These are phyloP conservation scores for Ammodytes dubius DNA, from an alignment of 2,113 vertebrate genomes.

Conservation along the genomic window DNA sequence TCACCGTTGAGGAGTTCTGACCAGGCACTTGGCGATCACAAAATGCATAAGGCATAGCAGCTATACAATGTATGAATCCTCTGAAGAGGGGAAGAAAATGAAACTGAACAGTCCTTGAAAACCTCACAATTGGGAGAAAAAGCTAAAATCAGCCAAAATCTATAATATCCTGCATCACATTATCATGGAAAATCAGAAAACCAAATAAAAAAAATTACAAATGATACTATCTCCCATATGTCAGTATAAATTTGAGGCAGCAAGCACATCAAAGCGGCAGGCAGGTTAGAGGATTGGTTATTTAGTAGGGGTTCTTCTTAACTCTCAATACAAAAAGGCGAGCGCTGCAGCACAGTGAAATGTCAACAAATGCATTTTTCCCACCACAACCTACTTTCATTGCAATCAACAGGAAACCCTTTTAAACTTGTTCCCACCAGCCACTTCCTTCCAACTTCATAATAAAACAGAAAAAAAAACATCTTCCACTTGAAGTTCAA, in stretches of 20 bases:
- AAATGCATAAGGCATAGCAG: slow-evolving; percentile 50
- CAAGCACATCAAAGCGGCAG: slow-evolving; percentile 21
- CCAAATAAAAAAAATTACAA: not conserved
- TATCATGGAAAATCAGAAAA: slow-evolving; percentile 4
- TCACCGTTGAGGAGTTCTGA: slow-evolving; percentile 32
- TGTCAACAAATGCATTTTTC: not conserved
- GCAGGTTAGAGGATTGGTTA: slow-evolving; percentile 15
- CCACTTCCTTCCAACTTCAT: slow-evolving; percentile 43
- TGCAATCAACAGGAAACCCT: slow-evolving; percentile 38
- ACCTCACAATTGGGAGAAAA: not conserved
- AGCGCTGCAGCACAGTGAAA: slow-evolving; percentile 19
- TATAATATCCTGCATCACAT: not conserved
- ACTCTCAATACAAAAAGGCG: not conserved
- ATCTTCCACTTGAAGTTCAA: not conserved
- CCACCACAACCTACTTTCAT: slow-evolving; percentile 34
- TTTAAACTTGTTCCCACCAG: not conserved
- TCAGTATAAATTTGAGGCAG: slow-evolving; percentile 20
- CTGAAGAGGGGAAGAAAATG: not conserved
- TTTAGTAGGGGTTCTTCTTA: not conserved
- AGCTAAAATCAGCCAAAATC: not conserved
- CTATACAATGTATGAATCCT: slow-evolving; percentile 35
- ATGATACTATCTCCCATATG: not conserved
- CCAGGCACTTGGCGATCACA: slow-evolving; percentile 77
- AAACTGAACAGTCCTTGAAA: not conserved
- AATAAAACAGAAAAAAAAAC: slow-evolving; percentile 7